Percentiles rank a stretch among this genome's conserved stretches.
Conservation (phyloP, 2,113 vertebrate species). For the Piaya cayana region DNA sequence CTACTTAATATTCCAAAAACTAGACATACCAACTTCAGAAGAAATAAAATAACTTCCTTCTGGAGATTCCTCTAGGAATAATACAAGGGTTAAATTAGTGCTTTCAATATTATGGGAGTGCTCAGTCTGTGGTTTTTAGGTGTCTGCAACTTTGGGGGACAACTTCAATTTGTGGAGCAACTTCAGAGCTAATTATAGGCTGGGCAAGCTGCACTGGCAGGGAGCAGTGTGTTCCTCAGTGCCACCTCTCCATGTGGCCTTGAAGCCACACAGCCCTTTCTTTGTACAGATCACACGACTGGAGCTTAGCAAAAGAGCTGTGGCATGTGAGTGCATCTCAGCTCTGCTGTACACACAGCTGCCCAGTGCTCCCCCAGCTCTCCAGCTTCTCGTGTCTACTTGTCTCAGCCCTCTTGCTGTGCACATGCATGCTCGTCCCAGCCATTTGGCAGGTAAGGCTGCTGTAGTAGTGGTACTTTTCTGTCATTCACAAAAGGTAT, state of each 20-base stretch:
- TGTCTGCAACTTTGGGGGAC: background rate
- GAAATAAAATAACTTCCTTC: background rate
- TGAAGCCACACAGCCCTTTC: accelerated
- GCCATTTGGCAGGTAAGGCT: background rate
- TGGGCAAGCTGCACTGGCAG: background rate
- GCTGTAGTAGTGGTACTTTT: background rate
- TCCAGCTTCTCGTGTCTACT: background rate
- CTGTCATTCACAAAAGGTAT: background rate
- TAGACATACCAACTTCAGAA: background rate
- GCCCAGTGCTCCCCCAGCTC: accelerated
- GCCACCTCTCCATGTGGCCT: background rate
- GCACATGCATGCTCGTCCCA: accelerated
- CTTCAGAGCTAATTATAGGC: background rate
- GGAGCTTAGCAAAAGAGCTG: background rate
- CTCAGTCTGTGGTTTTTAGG: background rate
- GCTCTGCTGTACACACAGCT: background rate
- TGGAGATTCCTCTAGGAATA: background rate
- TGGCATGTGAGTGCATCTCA: accelerated
- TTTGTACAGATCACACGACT: background rate
- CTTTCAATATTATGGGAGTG: background rate
- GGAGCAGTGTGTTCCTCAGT: accelerated
- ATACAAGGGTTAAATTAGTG: background rate
- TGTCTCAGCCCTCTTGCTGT: background rate
- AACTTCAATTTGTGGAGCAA: background rate
- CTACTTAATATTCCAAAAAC: background rate